Evolutionary conservation across 2,797 vertebrate genomes (phyloP).

Genomic region (Borostomias antarcticus): DNA sequence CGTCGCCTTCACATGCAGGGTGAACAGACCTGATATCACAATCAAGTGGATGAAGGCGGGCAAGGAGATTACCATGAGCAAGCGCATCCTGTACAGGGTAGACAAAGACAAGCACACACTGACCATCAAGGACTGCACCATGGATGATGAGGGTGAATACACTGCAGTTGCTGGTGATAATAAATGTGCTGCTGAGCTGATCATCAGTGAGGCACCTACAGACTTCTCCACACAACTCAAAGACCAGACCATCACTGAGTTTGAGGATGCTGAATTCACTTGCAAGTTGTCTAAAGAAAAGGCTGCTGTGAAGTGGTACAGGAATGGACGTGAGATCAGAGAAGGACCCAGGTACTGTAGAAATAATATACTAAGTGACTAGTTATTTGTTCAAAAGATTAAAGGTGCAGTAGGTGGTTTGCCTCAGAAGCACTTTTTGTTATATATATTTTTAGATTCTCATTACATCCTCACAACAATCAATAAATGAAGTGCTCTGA

Average conservation of each 20-base stretch:
- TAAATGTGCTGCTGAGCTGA: slow-evolving; percentile 91
- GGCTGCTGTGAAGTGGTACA: slow-evolving; percentile 92
- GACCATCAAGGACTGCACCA: slow-evolving; percentile 91
- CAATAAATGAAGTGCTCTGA: no score
- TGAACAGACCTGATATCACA: slow-evolving; percentile 90
- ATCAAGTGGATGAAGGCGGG: slow-evolving; percentile 94
- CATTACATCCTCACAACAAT: no score
- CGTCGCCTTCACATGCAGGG: slow-evolving; percentile 91
- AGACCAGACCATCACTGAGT: slow-evolving; percentile 96
- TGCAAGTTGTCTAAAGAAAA: slow-evolving; percentile 96
- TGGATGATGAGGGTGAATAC: slow-evolving; percentile 96
- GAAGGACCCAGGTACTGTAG: slow-evolving; percentile 87
- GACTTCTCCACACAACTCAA: slow-evolving; percentile 90
- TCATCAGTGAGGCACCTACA: slow-evolving; percentile 95
- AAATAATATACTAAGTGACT: background rate
- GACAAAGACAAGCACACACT: slow-evolving; percentile 94
- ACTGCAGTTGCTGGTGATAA: slow-evolving; percentile 86
- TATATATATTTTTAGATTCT: background rate
- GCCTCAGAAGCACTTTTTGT: slow-evolving; percentile 24
- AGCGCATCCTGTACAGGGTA: slow-evolving; percentile 86
- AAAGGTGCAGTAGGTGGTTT: no score
- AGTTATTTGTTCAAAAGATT: background rate
- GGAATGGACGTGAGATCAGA: slow-evolving; percentile 93
- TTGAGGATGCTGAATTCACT: slow-evolving; percentile 93
- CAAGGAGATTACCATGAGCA: slow-evolving; percentile 88